Evolutionary conservation across 2,888 invertebrate genomes (phyloP), one percentile per base, ranked within the genome.

Genomic region (Drosophila mimetica): DNA sequence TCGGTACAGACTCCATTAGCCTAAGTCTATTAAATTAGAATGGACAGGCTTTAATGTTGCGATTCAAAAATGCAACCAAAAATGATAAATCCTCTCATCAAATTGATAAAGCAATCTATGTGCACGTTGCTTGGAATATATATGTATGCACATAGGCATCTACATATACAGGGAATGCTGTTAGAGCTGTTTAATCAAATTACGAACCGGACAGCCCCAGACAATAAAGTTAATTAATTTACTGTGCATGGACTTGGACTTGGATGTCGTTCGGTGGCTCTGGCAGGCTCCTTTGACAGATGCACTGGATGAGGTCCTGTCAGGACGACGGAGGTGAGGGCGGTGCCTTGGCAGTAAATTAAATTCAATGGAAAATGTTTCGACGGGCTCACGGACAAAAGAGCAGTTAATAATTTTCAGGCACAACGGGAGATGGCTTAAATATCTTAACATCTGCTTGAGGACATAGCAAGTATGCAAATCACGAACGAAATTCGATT

Each of bases 171-270:
- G 71, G 36, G 67, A 74, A 74, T 69, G 71, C 69, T 71, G 69
- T 75, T 70, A 67, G 63, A 61, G 71, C 71, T 66, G 51, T 79
- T 82, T 79, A 85, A 82, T 85, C 79, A 79, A 77, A 77, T 85
- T 76, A 77, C 51, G 67, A 25, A 42, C 39, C 66, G 53, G 58
- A 54, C 36, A 36, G 47, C 37, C 61, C 48, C 60, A 59, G 52
- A 82, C 82, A 82, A 85, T 82, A 76, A 82, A 82, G 70, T 82
- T 79, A 82, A 82, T 85, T 82, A 82, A 85, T 82, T 73, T 65
- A 59, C 71, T 59, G 53, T 20, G 54, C 63, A 48, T 20, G 50
- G 30, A 22, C 28, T 32, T 60, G 48, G 48, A 30, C 34, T 44
- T 52, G 63, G 32, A 34, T 32, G 32, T 41, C 44, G 36, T 36